Evolutionary conservation across 1,140 invertebrate species (phyloP).

Genomic region (Drosophila persimilis): DNA sequence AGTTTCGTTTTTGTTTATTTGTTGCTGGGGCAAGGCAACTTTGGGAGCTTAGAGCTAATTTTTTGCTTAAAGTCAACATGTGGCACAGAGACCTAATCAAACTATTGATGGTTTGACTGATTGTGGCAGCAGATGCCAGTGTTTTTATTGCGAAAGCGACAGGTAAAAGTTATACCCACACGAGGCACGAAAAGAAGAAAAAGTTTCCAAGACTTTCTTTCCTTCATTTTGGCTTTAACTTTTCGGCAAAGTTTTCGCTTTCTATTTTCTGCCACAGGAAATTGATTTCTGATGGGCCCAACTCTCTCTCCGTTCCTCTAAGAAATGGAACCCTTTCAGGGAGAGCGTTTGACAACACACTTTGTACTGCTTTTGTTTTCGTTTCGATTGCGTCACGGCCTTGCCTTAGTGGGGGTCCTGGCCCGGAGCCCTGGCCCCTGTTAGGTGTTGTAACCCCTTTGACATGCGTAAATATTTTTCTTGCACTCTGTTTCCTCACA

Average conservation of each 20-base stretch:
- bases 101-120: conserved; percentile 79
- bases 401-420: conserved; percentile 7
- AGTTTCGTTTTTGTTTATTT: conserved; percentile 51
- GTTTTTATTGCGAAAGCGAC: conserved; percentile 57
- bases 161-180: conserved; percentile 60
- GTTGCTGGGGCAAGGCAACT: conserved; percentile 20
- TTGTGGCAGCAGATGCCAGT: conserved; percentile 62
- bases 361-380: conserved; percentile 36
- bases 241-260: conserved; percentile 68
- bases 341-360: conserved; percentile 24
- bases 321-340: conserved; percentile 42
- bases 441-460: conserved; percentile 70
- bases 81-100: conserved; percentile 72
- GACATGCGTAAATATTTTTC: conserved; percentile 54
- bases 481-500: conserved; percentile 37
- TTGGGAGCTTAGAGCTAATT: conserved; percentile 45
- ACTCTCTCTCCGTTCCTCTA: conserved; percentile 11
- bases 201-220: conserved; percentile 45
- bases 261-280: conserved; percentile 68
- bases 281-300: conserved; percentile 70
- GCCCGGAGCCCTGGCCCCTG: conserved; percentile 1
- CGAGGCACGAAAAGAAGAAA: background rate
- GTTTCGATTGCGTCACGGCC: conserved; percentile 2
- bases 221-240: conserved; percentile 64
- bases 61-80: conserved; percentile 66